phyloP scores from a whole-genome alignment of 2,888 invertebrate genomes.

The Graphium colonna region DNA sequence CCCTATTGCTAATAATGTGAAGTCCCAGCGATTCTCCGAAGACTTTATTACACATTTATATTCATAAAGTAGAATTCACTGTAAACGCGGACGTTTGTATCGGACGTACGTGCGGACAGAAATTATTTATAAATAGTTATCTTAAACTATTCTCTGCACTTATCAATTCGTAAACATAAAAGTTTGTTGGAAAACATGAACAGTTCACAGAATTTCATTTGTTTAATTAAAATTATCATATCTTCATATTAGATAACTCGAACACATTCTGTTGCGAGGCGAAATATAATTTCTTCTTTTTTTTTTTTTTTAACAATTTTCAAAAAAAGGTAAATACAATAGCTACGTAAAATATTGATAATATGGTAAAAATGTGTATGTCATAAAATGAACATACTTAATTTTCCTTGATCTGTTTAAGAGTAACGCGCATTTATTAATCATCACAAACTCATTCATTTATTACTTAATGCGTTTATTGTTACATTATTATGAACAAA shows the following conservation, averaged over 20 bases:
- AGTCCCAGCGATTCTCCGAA: no score
- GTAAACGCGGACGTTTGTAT: not conserved
- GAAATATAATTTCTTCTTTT: slow-evolving; percentile 4
- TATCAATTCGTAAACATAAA: not conserved
- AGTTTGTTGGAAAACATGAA: not conserved
- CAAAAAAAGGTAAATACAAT: slow-evolving; percentile 13
- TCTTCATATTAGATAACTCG: not conserved
- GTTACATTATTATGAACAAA: no score
- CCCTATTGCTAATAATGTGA: no score
- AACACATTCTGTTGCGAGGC: not conserved
- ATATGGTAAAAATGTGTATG: not conserved
- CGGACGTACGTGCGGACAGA: not conserved
- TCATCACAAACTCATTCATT: no score
- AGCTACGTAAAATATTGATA: no score
- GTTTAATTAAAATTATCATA: not conserved
- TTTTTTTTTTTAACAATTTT: slow-evolving; percentile 11
- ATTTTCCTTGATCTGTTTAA: slow-evolving; percentile 6
- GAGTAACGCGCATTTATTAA: not conserved
- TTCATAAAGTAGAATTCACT: no score
- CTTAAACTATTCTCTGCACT: not conserved
- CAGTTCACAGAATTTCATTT: not conserved
- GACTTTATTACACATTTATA: no score
- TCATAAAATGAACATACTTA: not conserved
- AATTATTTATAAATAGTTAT: not conserved
- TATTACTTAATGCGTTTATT: no score